Evolutionary conservation across 2,113 vertebrate species (phyloP).

Genomic region (Coracopsis vasa): DNA sequence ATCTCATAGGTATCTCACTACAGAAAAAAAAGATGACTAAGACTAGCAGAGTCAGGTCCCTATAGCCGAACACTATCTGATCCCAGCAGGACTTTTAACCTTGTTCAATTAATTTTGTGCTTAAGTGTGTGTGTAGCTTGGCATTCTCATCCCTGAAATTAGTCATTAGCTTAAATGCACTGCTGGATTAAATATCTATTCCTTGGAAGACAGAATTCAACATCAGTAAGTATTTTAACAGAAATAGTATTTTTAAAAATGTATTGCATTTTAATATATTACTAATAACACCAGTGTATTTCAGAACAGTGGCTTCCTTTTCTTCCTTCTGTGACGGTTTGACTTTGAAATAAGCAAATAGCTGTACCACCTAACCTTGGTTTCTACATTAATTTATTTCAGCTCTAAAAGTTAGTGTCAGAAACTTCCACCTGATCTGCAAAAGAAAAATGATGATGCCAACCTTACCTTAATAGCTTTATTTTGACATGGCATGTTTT

Average conservation of each 20-base stretch:
- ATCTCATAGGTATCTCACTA: not conserved
- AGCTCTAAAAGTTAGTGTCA: not conserved
- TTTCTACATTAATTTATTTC: conserved; percentile 19
- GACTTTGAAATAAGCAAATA: not conserved
- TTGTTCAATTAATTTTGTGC: not conserved
- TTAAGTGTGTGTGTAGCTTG: not conserved
- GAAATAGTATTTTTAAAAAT: not conserved
- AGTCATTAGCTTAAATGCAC: not conserved
- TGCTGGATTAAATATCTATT: not conserved
- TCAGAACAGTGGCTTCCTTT: not conserved
- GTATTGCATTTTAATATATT: not conserved
- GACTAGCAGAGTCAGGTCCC: not conserved
- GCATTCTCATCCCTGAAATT: not conserved
- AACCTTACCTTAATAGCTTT: not conserved
- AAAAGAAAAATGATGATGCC: not conserved
- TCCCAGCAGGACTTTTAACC: not conserved
- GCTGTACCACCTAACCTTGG: not conserved
- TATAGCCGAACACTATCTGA: not conserved
- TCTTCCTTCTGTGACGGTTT: not conserved
- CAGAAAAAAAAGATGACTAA: not conserved
- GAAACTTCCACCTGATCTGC: not conserved
- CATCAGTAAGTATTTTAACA: not conserved
- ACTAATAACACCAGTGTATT: not conserved
- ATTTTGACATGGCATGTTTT: not conserved
- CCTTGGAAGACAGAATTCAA: not conserved